Percentiles rank a stretch among this genome's conserved stretches.
phyloP scores from a whole-genome alignment of 2,113 vertebrate genomes.

The Phainopepla nitens region DNA sequence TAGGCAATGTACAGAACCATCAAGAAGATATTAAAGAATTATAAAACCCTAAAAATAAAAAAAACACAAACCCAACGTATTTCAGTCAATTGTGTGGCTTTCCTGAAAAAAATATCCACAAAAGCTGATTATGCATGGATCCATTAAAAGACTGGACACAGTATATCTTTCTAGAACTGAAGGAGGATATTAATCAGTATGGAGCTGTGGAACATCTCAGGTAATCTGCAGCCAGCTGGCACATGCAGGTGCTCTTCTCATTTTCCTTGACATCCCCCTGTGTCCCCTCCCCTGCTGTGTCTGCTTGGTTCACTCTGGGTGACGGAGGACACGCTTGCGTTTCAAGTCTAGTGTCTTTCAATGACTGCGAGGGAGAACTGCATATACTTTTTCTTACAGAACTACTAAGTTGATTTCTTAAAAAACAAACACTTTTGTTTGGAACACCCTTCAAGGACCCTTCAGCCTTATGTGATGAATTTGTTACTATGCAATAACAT shows the following conservation, averaged over 20 bases:
- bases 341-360: not conserved
- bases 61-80: not conserved
- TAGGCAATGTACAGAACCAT: not conserved
- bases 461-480: not conserved
- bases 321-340: rapidly evolving
- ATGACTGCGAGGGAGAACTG: not conserved
- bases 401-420: not conserved
- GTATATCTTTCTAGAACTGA: not conserved
- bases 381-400: not conserved
- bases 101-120: not conserved
- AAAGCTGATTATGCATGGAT: not conserved
- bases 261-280: not conserved
- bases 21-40: not conserved
- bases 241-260: not conserved
- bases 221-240: not conserved
- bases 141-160: not conserved
- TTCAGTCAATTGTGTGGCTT: not conserved
- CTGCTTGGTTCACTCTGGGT: not conserved
- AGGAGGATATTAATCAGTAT: not conserved
- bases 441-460: not conserved
- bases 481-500: not conserved
- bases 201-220: not conserved
- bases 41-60: not conserved
- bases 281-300: not conserved
- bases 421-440: not conserved